Percentiles rank a stretch among this genome's conserved stretches.
These are phyloP conservation scores for Kryptolebias ocellatus DNA, from an alignment of 2,797 vertebrate species.

Conservation along the genomic window DNA sequence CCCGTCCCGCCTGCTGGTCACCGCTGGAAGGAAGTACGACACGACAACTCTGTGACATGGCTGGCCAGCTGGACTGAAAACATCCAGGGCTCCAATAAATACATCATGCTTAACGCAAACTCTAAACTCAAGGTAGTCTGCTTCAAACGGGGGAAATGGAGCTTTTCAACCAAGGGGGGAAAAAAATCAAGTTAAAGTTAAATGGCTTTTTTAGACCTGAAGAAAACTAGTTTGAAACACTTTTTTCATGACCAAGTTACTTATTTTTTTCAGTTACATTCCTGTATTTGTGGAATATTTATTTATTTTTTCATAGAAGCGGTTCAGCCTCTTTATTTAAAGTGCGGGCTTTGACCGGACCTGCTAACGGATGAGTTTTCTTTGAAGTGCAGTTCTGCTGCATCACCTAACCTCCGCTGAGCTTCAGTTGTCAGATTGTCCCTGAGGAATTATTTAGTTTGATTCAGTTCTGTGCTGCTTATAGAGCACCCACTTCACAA, in stretches of 20 bases:
- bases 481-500: neutral
- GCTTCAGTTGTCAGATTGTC: neutral
- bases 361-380: neutral
- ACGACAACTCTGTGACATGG: slow-evolving; percentile 76
- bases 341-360: neutral
- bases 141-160: neutral
- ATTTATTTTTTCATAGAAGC: no score
- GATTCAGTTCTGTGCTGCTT: neutral
- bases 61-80: slow-evolving; percentile 82
- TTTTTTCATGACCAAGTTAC: no score
- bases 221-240: no score
- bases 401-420: neutral
- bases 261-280: no score
- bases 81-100: slow-evolving; percentile 78
- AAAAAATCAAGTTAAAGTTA: no score
- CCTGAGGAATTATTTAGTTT: neutral
- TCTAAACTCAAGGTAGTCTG: slow-evolving; percentile 85
- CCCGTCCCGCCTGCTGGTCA: slow-evolving; percentile 79
- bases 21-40: slow-evolving; percentile 78
- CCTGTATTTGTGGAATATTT: no score
- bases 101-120: slow-evolving; percentile 87
- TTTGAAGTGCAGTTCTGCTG: neutral
- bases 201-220: no score
- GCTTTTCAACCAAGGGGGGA: neutral
- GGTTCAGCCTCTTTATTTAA: neutral